Base-by-base conservation (phyloP, 23 tunicate genomes). In the Styela clava region DNA sequence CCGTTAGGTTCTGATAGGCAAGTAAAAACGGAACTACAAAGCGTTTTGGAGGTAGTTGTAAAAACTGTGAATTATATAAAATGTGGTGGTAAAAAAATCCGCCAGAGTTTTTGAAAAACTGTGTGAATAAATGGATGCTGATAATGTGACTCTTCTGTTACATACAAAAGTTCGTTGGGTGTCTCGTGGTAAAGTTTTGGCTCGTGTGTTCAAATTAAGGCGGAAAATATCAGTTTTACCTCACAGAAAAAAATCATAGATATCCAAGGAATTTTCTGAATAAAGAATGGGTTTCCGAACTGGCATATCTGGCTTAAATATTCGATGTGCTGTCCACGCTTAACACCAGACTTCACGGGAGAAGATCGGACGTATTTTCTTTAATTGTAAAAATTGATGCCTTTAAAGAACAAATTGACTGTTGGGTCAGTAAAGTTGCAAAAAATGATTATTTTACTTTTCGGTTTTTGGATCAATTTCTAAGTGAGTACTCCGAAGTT, bases 261-360 rank as follows among this genome's bases (percentile, higher is more conserved):
- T 81, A 81, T 81, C 61, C 84, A 30, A 81, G 25, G 61, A 68
- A 81, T 68, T 81, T 81, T 68, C 84, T 81, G 68, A 61, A 81
- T 35, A 78, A 81, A 31, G 27, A 81, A 68, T 68, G 78, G 84
- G 84, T 69, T 81, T 81, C 84, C 30, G 68, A 69, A 81, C 33
- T 81, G 84, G 78, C 84, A 81, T 52, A 82, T 52, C 79, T 73
- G 86, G 69, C 86, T 72, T 82, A 68, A 70, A 73, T 73, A 72
- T 82, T 82, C 69, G 86, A 82, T 82, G 79, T 82, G 86, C 30
- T 82, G 56, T 82, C 69, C 86, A 82, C 86, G 37, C 69, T 82
- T 79, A 72, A 82, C 79, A 82, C 68, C 69, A 82, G 68, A 23
- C 86, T 82, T 82, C 68, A 82, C 44, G 86, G 86, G 68, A 82